Evolutionary conservation across 2,888 invertebrate genomes (phyloP).

Genomic region (Epistrophe grossulariae): DNA sequence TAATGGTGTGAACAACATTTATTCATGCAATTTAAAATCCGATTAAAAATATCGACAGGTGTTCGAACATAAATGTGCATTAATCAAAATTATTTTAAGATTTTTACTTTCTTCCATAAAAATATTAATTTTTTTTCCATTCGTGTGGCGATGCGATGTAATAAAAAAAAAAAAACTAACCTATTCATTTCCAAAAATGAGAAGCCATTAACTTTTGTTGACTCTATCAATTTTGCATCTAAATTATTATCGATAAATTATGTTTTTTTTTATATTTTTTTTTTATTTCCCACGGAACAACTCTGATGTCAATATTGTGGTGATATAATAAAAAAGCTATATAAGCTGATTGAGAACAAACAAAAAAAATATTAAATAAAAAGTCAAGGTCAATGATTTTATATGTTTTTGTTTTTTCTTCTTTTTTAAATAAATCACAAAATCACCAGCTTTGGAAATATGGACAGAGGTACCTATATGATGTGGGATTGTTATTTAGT

Average conservation of each 20-base stretch:
- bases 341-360: conserved; percentile 3
- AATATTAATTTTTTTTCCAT: conserved; percentile 6
- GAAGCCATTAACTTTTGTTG: conserved; percentile 15
- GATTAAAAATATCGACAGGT: neutral
- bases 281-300: neutral
- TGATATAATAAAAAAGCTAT: neutral
- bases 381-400: conserved; percentile 14
- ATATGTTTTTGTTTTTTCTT: neutral
- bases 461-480: too few relatives aligned
- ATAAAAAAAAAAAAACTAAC: neutral
- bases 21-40: neutral
- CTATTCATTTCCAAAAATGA: neutral
- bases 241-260: conserved; percentile 10
- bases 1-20: conserved; percentile 2
- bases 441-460: neutral
- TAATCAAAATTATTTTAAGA: conserved; percentile 8
- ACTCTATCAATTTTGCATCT: conserved; percentile 17
- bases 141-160: neutral
- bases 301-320: neutral
- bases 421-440: conserved; percentile 3
- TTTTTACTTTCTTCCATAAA: neutral
- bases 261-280: neutral
- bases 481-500: neutral
- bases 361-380: neutral
- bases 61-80: neutral